Percentiles rank a stretch among this genome's conserved stretches.
These are phyloP conservation scores for Astyanax mexicanus DNA, from an alignment of 2,797 vertebrate species.

Conservation along the genomic window DNA sequence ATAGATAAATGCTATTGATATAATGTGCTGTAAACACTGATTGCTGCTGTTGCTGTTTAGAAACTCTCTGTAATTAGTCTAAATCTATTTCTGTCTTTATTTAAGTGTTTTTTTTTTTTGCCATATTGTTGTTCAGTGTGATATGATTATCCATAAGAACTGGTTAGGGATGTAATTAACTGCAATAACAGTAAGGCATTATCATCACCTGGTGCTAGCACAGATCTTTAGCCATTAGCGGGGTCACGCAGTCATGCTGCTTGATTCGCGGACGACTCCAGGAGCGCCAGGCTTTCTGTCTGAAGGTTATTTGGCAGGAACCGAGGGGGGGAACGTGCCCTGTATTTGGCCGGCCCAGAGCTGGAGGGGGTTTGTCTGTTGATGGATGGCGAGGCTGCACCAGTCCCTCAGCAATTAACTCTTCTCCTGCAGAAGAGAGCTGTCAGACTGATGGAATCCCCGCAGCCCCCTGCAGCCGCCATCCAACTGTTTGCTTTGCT, in stretches of 20 bases:
- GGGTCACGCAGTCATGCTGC: neutral
- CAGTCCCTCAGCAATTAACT: slow-evolving; percentile 83
- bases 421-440: slow-evolving; percentile 74
- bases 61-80: too few relatives aligned
- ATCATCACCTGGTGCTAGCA: neutral
- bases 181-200: neutral
- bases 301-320: slow-evolving; percentile 30
- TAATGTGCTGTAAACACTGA: too few relatives aligned
- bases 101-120: too few relatives aligned
- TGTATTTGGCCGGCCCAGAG: neutral
- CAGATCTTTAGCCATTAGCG: neutral
- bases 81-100: too few relatives aligned
- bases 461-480: slow-evolving; percentile 48
- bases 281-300: neutral
- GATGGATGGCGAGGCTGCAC: slow-evolving; percentile 77
- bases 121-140: too few relatives aligned
- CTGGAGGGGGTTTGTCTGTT: slow-evolving; percentile 50
- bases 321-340: neutral
- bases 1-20: too few relatives aligned
- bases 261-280: neutral
- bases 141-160: too few relatives aligned
- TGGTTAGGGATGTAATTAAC: neutral
- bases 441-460: slow-evolving; percentile 79
- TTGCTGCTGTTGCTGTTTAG: too few relatives aligned
- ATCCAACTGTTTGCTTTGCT: slow-evolving; percentile 24